Percentiles rank a stretch among this genome's conserved stretches.
These are phyloP conservation scores for Drosophila sordidula DNA, from an alignment of 2,888 invertebrate genomes.

Conservation along the genomic window DNA sequence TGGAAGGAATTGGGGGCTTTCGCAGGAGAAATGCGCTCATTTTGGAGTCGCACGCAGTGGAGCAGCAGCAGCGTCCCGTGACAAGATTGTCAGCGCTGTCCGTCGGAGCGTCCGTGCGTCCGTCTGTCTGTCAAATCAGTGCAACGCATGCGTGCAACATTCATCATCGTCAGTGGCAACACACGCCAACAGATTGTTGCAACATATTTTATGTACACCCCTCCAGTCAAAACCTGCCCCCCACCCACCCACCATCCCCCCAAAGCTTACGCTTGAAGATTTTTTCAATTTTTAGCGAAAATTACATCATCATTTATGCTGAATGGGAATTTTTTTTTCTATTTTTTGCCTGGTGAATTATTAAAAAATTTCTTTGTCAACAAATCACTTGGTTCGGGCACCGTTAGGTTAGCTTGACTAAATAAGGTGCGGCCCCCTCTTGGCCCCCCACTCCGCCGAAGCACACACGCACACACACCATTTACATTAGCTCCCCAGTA, in stretches of 20 bases:
- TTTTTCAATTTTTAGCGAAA: conserved; percentile 79
- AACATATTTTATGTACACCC: conserved; percentile 69
- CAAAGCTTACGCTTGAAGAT: conserved; percentile 52
- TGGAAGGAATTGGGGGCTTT: conserved; percentile 4
- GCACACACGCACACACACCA: conserved; percentile 47
- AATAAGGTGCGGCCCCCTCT: conserved; percentile 62
- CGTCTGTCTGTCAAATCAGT: conserved; percentile 63
- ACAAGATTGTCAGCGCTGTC: conserved; percentile 47
- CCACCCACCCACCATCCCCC: neutral
- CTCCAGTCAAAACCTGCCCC: no score
- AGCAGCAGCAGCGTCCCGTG: conserved; percentile 22
- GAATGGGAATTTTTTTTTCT: conserved; percentile 62
- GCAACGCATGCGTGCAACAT: conserved; percentile 79
- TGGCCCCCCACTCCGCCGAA: neutral
- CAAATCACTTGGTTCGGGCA: conserved; percentile 76
- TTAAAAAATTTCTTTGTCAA: conserved; percentile 83
- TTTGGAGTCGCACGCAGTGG: neutral
- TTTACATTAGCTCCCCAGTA: conserved; percentile 67
- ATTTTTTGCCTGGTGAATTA: conserved; percentile 68
- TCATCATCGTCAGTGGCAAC: conserved; percentile 73
- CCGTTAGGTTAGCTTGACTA: conserved; percentile 51
- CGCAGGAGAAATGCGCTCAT: conserved; percentile 1
- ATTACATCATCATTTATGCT: conserved; percentile 81
- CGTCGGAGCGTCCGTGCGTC: conserved; percentile 31
- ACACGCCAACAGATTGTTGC: conserved; percentile 75